Percentiles rank a stretch among this genome's conserved stretches.
Conservation (phyloP, 1,140 invertebrate species). For the Monochamus saltuarius region DNA sequence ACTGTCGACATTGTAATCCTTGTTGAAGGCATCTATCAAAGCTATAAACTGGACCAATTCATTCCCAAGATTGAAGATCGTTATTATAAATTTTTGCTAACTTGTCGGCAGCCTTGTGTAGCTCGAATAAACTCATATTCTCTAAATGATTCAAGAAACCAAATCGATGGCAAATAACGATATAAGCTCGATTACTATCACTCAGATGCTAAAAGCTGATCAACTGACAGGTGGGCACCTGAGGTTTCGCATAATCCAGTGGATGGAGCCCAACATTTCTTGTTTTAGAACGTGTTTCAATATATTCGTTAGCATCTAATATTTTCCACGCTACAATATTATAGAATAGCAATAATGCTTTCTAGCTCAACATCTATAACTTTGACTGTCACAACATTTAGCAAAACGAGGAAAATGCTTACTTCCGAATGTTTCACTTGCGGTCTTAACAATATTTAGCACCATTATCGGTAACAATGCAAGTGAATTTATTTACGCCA, state of each 20-base stretch:
- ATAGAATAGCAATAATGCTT: too few relatives aligned
- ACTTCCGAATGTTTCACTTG: too few relatives aligned
- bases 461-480: too few relatives aligned
- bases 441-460: too few relatives aligned
- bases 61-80: not conserved
- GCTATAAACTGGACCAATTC: slow-evolving; percentile 3
- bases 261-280: slow-evolving; percentile 3
- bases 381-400: too few relatives aligned
- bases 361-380: too few relatives aligned
- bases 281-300: slow-evolving; percentile 2
- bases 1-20: not conserved
- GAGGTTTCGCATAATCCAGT: not conserved
- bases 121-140: not conserved
- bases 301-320: not conserved
- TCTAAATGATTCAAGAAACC: not conserved
- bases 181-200: slow-evolving; percentile 15
- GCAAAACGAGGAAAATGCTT: too few relatives aligned
- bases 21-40: slow-evolving; percentile 3
- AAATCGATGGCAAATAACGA: not conserved
- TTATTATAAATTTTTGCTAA: slow-evolving; percentile 2
- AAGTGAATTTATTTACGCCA: too few relatives aligned
- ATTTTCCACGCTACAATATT: not conserved
- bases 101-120: not conserved
- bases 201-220: slow-evolving; percentile 22
- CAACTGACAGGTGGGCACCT: slow-evolving; percentile 3